Percentiles rank a stretch among this genome's conserved stretches.
phyloP scores from a whole-genome alignment of 2,888 invertebrate genomes.

The Conomelus anceps region DNA sequence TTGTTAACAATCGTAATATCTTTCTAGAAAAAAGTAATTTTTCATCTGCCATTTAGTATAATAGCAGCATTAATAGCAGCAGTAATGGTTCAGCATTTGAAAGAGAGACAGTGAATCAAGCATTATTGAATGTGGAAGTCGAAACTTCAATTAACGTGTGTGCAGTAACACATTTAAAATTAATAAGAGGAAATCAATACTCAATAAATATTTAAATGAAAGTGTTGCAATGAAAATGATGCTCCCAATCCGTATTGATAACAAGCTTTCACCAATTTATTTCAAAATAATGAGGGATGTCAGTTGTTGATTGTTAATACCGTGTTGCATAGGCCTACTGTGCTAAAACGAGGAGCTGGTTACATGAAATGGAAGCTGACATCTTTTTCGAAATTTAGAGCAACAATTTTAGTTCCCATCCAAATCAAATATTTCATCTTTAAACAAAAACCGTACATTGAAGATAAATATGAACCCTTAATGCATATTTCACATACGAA shows the following conservation, averaged over 20 bases:
- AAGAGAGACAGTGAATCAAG: not conserved
- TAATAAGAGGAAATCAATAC: not conserved
- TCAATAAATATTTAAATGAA: not conserved
- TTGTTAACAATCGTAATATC: too few relatives aligned
- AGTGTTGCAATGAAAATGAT: not conserved
- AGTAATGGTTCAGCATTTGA: too few relatives aligned
- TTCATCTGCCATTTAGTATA: too few relatives aligned
- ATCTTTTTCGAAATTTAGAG: too few relatives aligned
- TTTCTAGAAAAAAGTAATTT: too few relatives aligned
- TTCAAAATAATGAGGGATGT: not conserved
- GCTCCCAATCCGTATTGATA: not conserved
- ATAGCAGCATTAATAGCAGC: too few relatives aligned
- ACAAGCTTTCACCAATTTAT: not conserved
- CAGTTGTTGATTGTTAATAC: not conserved
- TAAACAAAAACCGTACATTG: too few relatives aligned
- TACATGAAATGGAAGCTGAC: not conserved
- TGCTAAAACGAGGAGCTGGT: not conserved
- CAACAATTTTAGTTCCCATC: too few relatives aligned
- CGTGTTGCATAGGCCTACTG: too few relatives aligned
- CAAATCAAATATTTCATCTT: too few relatives aligned
- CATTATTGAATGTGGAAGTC: not conserved
- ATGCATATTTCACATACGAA: too few relatives aligned
- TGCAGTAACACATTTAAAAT: not conserved
- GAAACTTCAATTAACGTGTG: not conserved
- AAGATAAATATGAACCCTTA: too few relatives aligned